phyloP scores from a whole-genome alignment of 1,140 invertebrate genomes.

The Hycleus phaleratus region DNA sequence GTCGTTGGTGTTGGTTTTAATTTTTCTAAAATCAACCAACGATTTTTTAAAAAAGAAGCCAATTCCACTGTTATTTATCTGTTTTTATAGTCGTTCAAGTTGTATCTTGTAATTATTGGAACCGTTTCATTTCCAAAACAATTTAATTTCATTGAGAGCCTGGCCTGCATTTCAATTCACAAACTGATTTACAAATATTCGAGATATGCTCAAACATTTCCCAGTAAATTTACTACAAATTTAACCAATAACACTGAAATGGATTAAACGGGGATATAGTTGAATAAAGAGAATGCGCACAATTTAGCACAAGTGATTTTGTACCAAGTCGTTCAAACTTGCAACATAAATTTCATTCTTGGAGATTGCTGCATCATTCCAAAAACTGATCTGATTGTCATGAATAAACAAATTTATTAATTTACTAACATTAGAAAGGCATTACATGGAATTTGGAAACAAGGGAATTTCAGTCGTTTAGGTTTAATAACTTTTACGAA shows the following conservation, averaged over 20 bases:
- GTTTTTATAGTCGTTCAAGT: no score
- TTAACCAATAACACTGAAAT: conserved; percentile 33
- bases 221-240: conserved; percentile 29
- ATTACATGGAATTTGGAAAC: no score
- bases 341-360: conserved; percentile 31
- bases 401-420: conserved; percentile 14
- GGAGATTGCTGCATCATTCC: background rate
- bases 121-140: background rate
- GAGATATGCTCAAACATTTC: conserved; percentile 26
- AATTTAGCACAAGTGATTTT: conserved; percentile 34
- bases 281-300: conserved; percentile 35
- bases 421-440: conserved; percentile 4
- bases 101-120: conserved; percentile 4
- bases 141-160: conserved; percentile 5
- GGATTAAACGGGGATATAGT: conserved; percentile 33
- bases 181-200: conserved; percentile 18
- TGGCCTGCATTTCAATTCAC: conserved; percentile 2
- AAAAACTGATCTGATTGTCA: conserved; percentile 5
- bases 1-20: background rate
- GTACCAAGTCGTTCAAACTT: conserved; percentile 35
- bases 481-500: background rate
- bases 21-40: background rate
- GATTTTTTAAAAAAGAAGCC: no score
- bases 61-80: background rate
- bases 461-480: no score